Evolutionary conservation across 2,113 vertebrate genomes (phyloP), one percentile per base, ranked within the genome.

Genomic region (Corapipo altera): DNA sequence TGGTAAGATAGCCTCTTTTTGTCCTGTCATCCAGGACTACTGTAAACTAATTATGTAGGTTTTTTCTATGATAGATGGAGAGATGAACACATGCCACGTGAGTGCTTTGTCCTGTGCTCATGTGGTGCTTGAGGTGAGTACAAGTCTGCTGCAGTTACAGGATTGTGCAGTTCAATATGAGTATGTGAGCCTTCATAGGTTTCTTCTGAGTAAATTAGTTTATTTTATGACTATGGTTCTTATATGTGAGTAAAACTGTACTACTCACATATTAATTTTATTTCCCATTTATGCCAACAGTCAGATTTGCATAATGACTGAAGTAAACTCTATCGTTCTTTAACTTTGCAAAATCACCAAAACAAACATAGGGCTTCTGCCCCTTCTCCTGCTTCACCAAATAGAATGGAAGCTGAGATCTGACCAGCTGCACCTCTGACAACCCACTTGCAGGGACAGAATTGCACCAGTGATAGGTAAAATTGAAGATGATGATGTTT

Each of bases 1-100:
- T 98, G 98, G 98, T 98, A 98, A 98, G 91, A 94, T 15, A 93
- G 44, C 44, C 21, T 75, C 58, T 64, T 91, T 58, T 93, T 87
- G 21, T 86, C 65, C 57, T 72, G 1, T 48, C 48, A 61, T 28
- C 71, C 59, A 87, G 73, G 90, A 81, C 77, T 93, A 23, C 48
- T 46, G 44, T 91, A 87, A 92, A 58, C 44, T 74, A 69, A 58
- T 84, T 91, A n/a, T 58, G 35, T 86, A 83, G 82, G 43, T 2
- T 62, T 62, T 91, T 75, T 59, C 62, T 85, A 5, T 46, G 54
- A 1, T 61, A 80, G 70, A 37, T 72, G 79, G 54, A 73, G 35
- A 67, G 77, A 49, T 13, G 73, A 78, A 12, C 51, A 57, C 16
- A 1, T 1, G 39, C 26, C 6, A 3, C 0, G 5, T 85, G 89